Conservation (phyloP, 2,113 vertebrate species). For the Meleagris gallopavo region DNA sequence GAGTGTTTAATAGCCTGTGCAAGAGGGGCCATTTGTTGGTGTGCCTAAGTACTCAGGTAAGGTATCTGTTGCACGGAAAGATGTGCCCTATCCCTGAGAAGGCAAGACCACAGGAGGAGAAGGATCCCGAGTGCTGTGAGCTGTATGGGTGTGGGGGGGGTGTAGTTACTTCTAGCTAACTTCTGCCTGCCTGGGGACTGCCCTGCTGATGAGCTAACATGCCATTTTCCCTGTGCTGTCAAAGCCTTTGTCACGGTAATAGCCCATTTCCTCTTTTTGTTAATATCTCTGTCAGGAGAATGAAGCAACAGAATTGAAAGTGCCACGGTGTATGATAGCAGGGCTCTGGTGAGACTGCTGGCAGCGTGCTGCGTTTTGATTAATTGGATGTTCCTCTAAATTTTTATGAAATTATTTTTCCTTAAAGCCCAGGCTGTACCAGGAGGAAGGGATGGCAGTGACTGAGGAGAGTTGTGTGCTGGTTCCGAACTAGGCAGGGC, state of each 20-base stretch:
- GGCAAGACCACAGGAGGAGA: not conserved
- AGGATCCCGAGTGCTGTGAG: not conserved
- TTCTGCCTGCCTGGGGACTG: not conserved
- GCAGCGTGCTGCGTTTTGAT: slow-evolving; percentile 58
- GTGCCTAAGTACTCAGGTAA: not conserved
- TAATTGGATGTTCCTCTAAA: slow-evolving; percentile 49
- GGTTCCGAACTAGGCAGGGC: not conserved
- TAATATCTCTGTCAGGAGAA: slow-evolving; percentile 66
- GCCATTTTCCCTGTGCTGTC: slow-evolving; percentile 55
- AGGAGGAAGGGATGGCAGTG: not conserved
- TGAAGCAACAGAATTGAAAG: slow-evolving; percentile 61
- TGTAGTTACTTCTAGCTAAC: not conserved
- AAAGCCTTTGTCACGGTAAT: slow-evolving; percentile 59
- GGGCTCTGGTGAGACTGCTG: not conserved
- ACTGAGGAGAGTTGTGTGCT: not conserved
- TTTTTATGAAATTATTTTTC: slow-evolving; percentile 60
- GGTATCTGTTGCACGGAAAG: not conserved
- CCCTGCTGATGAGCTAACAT: slow-evolving; percentile 3
- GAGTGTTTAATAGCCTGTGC: not conserved
- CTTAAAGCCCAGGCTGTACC: not conserved
- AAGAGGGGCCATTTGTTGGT: not conserved
- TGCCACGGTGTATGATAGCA: slow-evolving; percentile 34
- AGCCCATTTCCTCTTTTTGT: slow-evolving; percentile 65
- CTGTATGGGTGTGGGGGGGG: rapidly evolving
- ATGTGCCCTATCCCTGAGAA: not conserved